Conservation (phyloP, 2,113 vertebrate genomes). For the Stegostoma tigrinum region DNA sequence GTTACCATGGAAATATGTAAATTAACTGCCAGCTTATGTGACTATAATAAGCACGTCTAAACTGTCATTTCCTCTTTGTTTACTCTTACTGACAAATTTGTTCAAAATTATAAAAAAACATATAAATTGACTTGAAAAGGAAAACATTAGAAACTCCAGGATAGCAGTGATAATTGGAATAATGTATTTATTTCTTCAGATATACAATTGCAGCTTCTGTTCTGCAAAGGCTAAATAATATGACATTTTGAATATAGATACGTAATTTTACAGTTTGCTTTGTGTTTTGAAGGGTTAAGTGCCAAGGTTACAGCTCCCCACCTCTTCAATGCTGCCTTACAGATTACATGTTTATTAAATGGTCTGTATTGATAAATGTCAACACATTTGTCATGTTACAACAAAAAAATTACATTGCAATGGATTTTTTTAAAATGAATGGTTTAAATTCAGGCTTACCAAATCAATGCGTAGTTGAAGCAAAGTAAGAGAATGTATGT, state of each 20-base stretch:
- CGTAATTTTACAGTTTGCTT: conserved; percentile 45
- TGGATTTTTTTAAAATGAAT: conserved; percentile 9
- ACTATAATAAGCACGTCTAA: background rate
- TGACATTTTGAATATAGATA: conserved; percentile 48
- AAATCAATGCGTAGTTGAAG: background rate
- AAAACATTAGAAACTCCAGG: conserved; percentile 40
- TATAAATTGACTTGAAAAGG: conserved; percentile 47
- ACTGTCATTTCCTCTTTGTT: background rate
- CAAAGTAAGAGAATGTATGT: background rate
- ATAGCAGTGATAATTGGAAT: conserved; percentile 44
- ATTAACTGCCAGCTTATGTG: background rate
- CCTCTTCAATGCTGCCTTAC: conserved; percentile 41
- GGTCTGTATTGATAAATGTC: conserved; percentile 16
- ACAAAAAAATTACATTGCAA: conserved; percentile 18
- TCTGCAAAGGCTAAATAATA: conserved; percentile 56
- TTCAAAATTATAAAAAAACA: conserved; percentile 48
- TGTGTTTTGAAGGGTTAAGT: conserved; percentile 45
- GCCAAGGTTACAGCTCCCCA: conserved; percentile 28
- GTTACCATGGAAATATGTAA: background rate
- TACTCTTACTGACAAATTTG: conserved; percentile 43
- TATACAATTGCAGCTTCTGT: conserved; percentile 41
- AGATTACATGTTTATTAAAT: background rate
- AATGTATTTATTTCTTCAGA: conserved; percentile 46
- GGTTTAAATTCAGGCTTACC: background rate
- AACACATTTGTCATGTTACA: background rate